phyloP scores from a whole-genome alignment of 92 coral and sea anemone species.

The Porites evermanni region DNA sequence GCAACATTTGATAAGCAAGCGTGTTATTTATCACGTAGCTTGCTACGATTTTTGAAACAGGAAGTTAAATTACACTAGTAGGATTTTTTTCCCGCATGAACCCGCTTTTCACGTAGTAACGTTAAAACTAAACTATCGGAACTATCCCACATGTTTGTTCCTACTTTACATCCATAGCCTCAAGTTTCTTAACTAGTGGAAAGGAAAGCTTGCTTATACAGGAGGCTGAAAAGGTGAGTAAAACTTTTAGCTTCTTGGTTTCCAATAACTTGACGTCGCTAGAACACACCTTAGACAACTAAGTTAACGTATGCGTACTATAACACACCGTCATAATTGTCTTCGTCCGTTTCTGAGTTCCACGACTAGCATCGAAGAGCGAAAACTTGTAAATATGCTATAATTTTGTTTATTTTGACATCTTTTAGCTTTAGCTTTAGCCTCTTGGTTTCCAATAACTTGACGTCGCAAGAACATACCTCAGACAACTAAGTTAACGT shows the following conservation, averaged over 20 bases:
- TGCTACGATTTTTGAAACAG: background rate
- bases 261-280: background rate
- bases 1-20: background rate
- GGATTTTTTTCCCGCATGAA: background rate
- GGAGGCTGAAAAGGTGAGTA: conserved; percentile 72
- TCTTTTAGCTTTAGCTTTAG: no score
- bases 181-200: conserved; percentile 33
- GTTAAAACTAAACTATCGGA: background rate
- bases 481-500: no score
- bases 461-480: background rate
- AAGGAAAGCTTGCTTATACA: conserved; percentile 59
- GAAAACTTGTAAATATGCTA: background rate
- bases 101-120: background rate
- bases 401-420: background rate
- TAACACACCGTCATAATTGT: no score
- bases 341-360: background rate
- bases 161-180: conserved; percentile 7
- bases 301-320: no score
- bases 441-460: background rate
- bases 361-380: background rate
- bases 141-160: background rate
- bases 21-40: background rate
- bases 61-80: background rate
- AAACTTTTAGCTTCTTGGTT: background rate
- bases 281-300: no score